Base-by-base conservation (phyloP, 2,797 vertebrate genomes). In the Alcedo atthis region DNA sequence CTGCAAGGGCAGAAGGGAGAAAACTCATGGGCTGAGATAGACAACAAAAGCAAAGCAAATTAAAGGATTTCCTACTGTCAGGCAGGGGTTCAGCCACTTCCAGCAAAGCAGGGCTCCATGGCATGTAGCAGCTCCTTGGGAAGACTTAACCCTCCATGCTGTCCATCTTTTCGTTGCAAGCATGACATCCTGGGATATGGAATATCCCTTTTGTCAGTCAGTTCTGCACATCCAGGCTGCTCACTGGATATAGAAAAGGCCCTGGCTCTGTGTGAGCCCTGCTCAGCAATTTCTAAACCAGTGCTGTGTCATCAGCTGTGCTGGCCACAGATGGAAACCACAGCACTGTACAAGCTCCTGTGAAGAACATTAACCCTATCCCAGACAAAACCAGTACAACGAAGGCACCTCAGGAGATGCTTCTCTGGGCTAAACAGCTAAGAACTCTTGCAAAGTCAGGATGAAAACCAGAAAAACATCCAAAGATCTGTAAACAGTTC, bases 61-160 rank as follows among this genome's bases (percentile, higher is more conserved):
- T 19, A 59, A 30, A 11, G 10, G 43, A 48, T 78, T 35, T 86
- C 13, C 32, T 15, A 40, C 26, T 1, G 5, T 21, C 9, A 28
- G 12, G 17, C 7, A 33, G 10, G 4, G 32, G 8, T 64, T 59
- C 18, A 42, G 6, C 14, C 16, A 32, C 8, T 2, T 45, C 16
- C 25, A 49, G 55, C 22, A 55, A 77, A 77, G 24, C 20, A 70
- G 48, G 12, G 8, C 18, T 87, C 18, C 2, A 0, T 33, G 20
- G 24, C 0, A 0, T 3, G 0, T 15, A 55, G n/a, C 0, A 0
- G 9, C 48, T 24, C 45, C 5, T 68, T 86, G 25, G 25, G 46
- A 68, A 67, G 59, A 67, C 10, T 26, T n/a, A 51, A 18, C 9
- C 7, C 15, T 45, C 25, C 1, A 4, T 24, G 15, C 11, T 14